Evolutionary conservation across 2,888 invertebrate species (phyloP).

Genomic region (Caenorhabditis sinica): DNA sequence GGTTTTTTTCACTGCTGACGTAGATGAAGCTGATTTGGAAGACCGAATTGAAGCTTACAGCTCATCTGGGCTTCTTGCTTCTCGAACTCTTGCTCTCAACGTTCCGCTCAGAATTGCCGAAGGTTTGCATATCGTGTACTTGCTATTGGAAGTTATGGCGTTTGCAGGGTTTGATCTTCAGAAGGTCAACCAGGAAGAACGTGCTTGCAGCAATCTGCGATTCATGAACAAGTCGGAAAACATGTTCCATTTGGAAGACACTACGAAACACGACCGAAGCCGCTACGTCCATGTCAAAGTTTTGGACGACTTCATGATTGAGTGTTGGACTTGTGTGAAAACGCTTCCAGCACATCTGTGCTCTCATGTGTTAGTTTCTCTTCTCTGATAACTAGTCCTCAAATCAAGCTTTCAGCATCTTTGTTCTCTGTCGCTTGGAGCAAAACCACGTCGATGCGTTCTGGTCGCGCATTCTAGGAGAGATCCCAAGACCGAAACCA

Average conservation of each 20-base stretch:
- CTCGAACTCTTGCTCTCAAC: background rate
- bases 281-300: background rate
- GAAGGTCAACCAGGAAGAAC: background rate
- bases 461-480: background rate
- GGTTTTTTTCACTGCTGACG: background rate
- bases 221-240: background rate
- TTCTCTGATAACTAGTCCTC: too few relatives aligned
- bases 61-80: background rate
- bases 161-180: background rate
- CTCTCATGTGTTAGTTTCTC: background rate
- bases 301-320: background rate
- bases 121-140: background rate
- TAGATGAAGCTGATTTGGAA: background rate
- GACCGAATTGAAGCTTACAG: background rate
- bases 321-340: background rate
- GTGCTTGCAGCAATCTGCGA: background rate
- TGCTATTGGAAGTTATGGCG: background rate
- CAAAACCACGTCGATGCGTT: background rate
- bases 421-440: background rate
- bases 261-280: background rate
- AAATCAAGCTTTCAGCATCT: background rate
- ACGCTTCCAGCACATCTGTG: background rate
- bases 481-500: background rate
- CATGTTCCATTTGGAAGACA: background rate
- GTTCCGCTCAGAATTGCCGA: background rate